Base-by-base conservation (phyloP, 1,140 invertebrate genomes). In the Eurosta solidaginis region DNA sequence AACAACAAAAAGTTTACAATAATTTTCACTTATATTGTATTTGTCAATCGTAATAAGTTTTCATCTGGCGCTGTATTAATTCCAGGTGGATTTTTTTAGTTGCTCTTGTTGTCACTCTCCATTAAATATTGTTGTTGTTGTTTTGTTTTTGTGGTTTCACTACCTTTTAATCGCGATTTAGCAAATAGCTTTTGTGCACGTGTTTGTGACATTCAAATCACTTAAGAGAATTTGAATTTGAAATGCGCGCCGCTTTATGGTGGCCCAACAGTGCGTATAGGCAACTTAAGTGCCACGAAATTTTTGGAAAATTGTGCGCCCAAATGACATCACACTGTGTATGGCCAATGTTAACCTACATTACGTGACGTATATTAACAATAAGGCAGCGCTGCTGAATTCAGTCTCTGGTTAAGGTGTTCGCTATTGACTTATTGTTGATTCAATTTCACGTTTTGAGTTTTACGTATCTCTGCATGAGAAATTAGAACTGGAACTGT, bases 221-320 rank as follows among this genome's bases (percentile, higher is more conserved):
- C 14, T 59, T 59, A 33, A 59, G 54, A 33, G 54, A 59, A 59
- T 33, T 59, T 59, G 54, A 59, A 59, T 59, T 59, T 59, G 54
- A 59, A 59, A 59, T 59, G 54, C 20, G 33, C 54, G n/a, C n/a
- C n/a, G 54, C 54, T 59, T 14, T 59, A 33, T 59, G 54, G 14
- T 25, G 54, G 29, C 6, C 54, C 54, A 59, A 59, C 54, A 33
- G 54, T 59, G 54, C 54, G 54, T 59, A 59, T 59, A 59, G 27
- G 54, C 54, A 59, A 59, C 54, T 14, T 59, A 59, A 59, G 54
- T 33, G 54, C 54, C 54, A 59, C 33, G 54, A 33, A 59, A 59
- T 59, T 59, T 36, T 59, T 33, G 14, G 33, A 33, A 59, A 59
- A 33, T 59, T 59, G 54, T 49, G 45, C 9, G 45, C 45, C 10